phyloP scores from a whole-genome alignment of 2,797 vertebrate species.

The Acestrorhynchus altus region DNA sequence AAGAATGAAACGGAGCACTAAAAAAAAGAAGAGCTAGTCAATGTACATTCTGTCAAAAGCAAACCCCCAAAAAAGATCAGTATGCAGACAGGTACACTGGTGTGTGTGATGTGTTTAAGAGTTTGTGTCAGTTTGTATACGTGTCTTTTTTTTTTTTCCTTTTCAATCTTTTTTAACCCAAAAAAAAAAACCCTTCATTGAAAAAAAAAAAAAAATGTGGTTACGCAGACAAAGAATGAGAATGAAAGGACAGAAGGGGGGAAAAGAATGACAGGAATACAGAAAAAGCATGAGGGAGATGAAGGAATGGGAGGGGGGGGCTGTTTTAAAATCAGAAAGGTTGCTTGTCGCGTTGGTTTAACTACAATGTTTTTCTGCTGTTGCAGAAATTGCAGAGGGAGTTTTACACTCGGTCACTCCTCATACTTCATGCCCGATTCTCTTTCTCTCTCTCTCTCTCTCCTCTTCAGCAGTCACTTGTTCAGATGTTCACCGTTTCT shows the following conservation, averaged over 20 bases:
- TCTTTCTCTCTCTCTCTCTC: conserved; percentile 1
- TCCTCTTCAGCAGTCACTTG: conserved; percentile 26
- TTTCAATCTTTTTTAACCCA: conserved; percentile 44
- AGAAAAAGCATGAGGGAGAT: conserved; percentile 52
- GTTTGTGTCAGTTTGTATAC: conserved; percentile 50
- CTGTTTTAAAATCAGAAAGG: conserved; percentile 48
- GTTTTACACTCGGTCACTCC: conserved; percentile 34
- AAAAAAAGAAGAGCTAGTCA: conserved; percentile 52
- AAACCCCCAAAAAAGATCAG: conserved; percentile 50
- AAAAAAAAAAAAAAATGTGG: conserved; percentile 63
- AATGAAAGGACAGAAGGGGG: conserved; percentile 45
- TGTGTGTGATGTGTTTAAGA: conserved; percentile 18
- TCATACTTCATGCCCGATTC: conserved; percentile 44
- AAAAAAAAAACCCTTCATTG: conserved; percentile 67
- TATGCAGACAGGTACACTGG: conserved; percentile 59
- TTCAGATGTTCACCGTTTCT: conserved; percentile 78
- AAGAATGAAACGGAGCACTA: conserved; percentile 56
- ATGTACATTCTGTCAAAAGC: conserved; percentile 60
- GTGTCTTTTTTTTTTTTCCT: conserved; percentile 12
- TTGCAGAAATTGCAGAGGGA: conserved; percentile 31
- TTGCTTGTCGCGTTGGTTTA: conserved; percentile 20
- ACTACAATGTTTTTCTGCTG: conserved; percentile 56
- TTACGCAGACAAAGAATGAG: conserved; percentile 58
- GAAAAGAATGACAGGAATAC: conserved; percentile 43
- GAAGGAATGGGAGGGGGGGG: conserved; percentile 22